phyloP scores from a whole-genome alignment of 2,888 invertebrate species.

The Drosophila anomelani region DNA sequence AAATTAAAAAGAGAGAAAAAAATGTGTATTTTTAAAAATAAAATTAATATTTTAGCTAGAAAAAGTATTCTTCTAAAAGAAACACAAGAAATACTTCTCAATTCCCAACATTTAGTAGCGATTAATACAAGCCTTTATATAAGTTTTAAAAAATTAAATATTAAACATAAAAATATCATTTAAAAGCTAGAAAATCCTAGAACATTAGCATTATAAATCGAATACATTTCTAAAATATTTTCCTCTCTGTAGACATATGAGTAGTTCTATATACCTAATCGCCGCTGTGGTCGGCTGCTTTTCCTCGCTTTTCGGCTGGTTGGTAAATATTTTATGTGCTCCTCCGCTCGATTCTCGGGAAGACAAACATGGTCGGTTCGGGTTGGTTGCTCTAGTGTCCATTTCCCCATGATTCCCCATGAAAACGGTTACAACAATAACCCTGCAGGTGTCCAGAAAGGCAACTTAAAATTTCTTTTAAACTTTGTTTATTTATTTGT shows the following conservation, averaged over 20 bases:
- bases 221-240: background rate
- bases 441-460: constrained; percentile 21
- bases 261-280: constrained; percentile 10
- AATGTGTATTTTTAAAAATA: too few species aligned
- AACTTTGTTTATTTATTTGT: constrained; percentile 17
- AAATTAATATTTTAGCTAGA: too few species aligned
- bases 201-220: background rate
- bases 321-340: constrained; percentile 71
- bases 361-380: constrained; percentile 59
- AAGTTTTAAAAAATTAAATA: too few species aligned
- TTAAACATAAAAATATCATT: too few species aligned
- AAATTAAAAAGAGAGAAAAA: background rate
- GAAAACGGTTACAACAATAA: constrained; percentile 36
- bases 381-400: constrained; percentile 65
- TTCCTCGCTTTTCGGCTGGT: constrained; percentile 46
- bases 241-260: constrained; percentile 25
- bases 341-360: constrained; percentile 65
- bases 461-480: background rate
- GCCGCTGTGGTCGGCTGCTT: constrained; percentile 64
- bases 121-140: too few species aligned
- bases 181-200: background rate
- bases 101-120: too few species aligned
- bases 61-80: too few species aligned
- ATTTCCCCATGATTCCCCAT: constrained; percentile 51
- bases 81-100: too few species aligned